phyloP scores from a whole-genome alignment of 2,888 invertebrate species.

The Eupithecia abbreviata region DNA sequence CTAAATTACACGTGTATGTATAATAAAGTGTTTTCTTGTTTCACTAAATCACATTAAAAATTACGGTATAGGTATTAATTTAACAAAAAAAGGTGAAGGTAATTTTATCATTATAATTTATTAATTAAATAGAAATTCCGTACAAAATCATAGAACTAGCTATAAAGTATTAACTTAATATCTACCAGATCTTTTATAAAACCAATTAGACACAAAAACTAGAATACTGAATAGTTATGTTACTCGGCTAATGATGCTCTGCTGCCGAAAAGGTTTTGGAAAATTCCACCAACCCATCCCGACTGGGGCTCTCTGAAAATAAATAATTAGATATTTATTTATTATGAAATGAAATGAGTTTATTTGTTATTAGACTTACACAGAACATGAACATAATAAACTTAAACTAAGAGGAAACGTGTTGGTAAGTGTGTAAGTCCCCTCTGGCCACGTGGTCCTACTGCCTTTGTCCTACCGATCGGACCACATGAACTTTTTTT shows the following conservation, averaged over 20 bases:
- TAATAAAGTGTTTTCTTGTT: not conserved
- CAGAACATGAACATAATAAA: no score
- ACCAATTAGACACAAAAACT: not conserved
- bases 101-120: constrained; percentile 15
- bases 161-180: constrained; percentile 17
- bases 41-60: not conserved
- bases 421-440: no score
- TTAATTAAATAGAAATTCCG: constrained; percentile 25
- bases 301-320: constrained; percentile 69
- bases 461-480: no score
- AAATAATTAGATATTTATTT: not conserved
- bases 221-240: not conserved
- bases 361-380: no score
- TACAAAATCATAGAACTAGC: constrained; percentile 40
- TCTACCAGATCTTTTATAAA: constrained; percentile 38
- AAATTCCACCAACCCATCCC: constrained; percentile 70
- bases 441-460: no score
- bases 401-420: no score
- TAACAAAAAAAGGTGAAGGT: not conserved
- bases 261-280: constrained; percentile 51
- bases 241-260: constrained; percentile 20
- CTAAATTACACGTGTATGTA: constrained; percentile 5
- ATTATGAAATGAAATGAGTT: no score
- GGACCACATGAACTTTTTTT: no score
- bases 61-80: no score